Base-by-base conservation (phyloP, 2,113 vertebrate species). In the Azemiops feae region DNA sequence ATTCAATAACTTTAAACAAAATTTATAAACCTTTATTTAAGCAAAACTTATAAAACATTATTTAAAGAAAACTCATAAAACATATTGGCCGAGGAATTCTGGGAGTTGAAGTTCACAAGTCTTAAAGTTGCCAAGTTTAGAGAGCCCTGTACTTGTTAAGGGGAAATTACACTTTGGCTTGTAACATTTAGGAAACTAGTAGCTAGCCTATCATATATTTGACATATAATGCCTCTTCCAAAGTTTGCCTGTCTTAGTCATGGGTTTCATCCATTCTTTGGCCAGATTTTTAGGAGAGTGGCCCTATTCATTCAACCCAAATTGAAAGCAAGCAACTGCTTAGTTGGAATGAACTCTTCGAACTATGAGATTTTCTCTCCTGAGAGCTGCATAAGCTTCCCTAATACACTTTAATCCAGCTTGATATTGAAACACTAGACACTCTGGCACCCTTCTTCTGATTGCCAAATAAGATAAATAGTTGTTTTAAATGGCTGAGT, bases 401-500 rank as follows among this genome's bases (percentile, higher is more conserved):
- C 93, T 97, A 97, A 96, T 94, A 94, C 96, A 94, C 95, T 95
- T 94, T 97, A 97, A 97, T 96, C 96, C 96, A 97, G 94, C 94
- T 96, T 92, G 95, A 96, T 95, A 95, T 89, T 30, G 95, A 95
- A 92, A 94, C 64, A 91, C 90, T 94, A 97, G 97, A 97, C 96
- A 95, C 69, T 85, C n/a, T 95, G 96, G 97, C 96, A 96, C 95
- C 95, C 95, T 96, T 90, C 91, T 95, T 94, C 94, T 16, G 5
- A 18, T 58, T 93, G 81, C 93, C 94, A 95, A 92, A 95, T 93
- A 94, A 91, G 91, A 94, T 53, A 92, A 90, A 94, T 94, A 92
- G 91, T 86, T 92, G 94, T 93, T 47, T 88, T 94, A 30, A 94
- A 92, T 52, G 85, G 52, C 93, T 94, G 52, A 47, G 92, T 90